These are phyloP conservation scores for Numida meleagris DNA, from an alignment of 2,113 vertebrate species.

Conservation along the genomic window DNA sequence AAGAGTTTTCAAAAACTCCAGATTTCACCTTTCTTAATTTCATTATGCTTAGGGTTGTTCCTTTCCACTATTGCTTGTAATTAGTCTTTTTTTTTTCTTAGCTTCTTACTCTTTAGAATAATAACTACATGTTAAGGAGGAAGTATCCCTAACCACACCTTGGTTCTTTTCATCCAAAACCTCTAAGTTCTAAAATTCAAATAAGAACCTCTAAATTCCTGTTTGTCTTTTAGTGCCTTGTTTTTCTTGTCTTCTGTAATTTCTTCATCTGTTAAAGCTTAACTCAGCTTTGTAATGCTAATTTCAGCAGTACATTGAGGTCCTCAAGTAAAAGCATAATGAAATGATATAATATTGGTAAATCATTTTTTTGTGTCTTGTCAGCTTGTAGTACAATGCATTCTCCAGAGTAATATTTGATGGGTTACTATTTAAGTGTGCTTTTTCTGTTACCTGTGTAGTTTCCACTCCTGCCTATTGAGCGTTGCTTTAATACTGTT, in stretches of 20 bases:
- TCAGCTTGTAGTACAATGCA: fast-evolving
- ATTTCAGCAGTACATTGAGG: background rate
- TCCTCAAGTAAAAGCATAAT: background rate
- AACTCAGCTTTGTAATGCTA: background rate
- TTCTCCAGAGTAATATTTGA: background rate
- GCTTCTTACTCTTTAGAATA: background rate
- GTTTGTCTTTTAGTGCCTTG: background rate
- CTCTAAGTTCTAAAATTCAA: background rate
- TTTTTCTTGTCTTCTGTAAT: background rate
- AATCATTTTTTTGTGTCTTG: background rate
- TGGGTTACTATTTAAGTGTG: background rate
- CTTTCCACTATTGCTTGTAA: background rate
- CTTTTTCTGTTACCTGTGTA: background rate
- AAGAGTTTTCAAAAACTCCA: background rate
- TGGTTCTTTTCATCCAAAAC: background rate
- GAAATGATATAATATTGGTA: background rate
- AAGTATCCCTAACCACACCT: background rate
- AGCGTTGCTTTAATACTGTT: background rate
- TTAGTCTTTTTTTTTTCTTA: background rate
- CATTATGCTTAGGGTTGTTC: background rate
- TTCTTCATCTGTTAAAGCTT: background rate
- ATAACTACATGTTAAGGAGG: background rate
- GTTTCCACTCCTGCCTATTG: background rate
- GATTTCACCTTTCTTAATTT: background rate
- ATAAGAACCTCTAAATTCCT: background rate